Conservation (phyloP, 2,797 vertebrate genomes). For the Bovichtus diacanthus region DNA sequence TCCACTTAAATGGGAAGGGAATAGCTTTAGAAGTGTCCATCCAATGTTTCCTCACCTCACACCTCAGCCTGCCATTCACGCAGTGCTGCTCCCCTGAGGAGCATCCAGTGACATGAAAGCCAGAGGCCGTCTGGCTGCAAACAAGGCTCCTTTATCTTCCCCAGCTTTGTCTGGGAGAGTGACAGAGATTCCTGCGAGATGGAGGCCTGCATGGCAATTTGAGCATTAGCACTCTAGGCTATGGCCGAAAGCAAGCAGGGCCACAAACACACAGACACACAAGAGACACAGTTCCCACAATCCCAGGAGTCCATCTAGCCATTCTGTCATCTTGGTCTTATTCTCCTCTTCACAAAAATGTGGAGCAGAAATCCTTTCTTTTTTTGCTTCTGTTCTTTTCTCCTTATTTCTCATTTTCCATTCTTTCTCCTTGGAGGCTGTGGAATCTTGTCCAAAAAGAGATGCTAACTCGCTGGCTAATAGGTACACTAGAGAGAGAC, state of each 20-base stretch:
- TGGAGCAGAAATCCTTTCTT: slow-evolving; percentile 32
- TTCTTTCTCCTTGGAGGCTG: slow-evolving; percentile 36
- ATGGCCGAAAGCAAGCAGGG: slow-evolving; percentile 19
- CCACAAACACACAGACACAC: background rate
- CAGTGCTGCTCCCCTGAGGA: slow-evolving; percentile 53
- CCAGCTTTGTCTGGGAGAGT: slow-evolving; percentile 66
- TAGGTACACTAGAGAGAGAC: slow-evolving; percentile 46
- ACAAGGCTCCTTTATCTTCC: slow-evolving; percentile 67
- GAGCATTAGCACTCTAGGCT: slow-evolving; percentile 46
- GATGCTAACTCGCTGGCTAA: slow-evolving; percentile 49
- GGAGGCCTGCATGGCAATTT: slow-evolving; percentile 51
- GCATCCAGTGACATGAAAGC: slow-evolving; percentile 64
- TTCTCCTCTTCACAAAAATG: slow-evolving; percentile 45
- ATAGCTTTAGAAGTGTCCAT: slow-evolving; percentile 70
- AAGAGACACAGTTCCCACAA: background rate
- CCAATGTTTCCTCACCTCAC: slow-evolving; percentile 59
- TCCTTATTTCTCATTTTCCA: slow-evolving; percentile 29
- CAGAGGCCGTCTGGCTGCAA: slow-evolving; percentile 58
- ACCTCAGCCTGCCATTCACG: slow-evolving; percentile 63
- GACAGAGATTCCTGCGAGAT: slow-evolving; percentile 64
- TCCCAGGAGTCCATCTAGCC: slow-evolving; percentile 37
- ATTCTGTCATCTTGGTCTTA: slow-evolving; percentile 34
- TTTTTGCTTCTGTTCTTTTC: slow-evolving; percentile 23
- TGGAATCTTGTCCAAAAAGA: slow-evolving; percentile 54
- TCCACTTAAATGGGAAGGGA: slow-evolving; percentile 44